phyloP scores from a whole-genome alignment of 2,888 invertebrate genomes.

The Brachypterus glaber region DNA sequence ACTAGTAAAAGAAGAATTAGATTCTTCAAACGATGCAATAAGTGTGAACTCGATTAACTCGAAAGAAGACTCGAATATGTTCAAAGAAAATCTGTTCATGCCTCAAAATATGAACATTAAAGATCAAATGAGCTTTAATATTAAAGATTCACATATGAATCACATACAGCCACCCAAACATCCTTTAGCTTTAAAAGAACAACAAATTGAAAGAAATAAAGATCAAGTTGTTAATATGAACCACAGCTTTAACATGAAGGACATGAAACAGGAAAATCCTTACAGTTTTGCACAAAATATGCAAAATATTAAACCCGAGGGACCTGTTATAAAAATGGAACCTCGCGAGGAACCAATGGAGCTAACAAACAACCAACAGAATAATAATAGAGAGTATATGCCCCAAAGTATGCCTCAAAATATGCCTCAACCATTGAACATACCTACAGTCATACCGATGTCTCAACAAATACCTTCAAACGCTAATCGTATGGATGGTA shows the following conservation, averaged over 20 bases:
- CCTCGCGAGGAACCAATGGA: constrained; percentile 40
- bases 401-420: constrained; percentile 8
- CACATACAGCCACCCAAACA: constrained; percentile 28
- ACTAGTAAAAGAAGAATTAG: constrained; percentile 35
- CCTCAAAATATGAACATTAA: constrained; percentile 31
- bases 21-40: constrained; percentile 32
- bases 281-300: constrained; percentile 20
- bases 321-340: constrained; percentile 35
- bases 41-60: constrained; percentile 25
- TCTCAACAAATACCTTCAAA: constrained; percentile 19
- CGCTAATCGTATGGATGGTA: constrained; percentile 1
- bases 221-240: constrained; percentile 34
- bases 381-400: constrained; percentile 17
- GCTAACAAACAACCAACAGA: constrained; percentile 32
- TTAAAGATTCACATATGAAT: constrained; percentile 18
- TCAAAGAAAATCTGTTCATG: constrained; percentile 25
- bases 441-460: constrained; percentile 35
- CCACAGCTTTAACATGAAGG: constrained; percentile 28
- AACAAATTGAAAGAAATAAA: constrained; percentile 23
- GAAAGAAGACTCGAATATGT: constrained; percentile 16
- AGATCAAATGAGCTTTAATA: constrained; percentile 21
- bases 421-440: constrained; percentile 33
- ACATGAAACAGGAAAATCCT: constrained; percentile 29
- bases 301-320: constrained; percentile 4
- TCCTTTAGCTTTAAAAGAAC: constrained; percentile 31